Percentiles rank a stretch among this genome's conserved stretches.
These are phyloP conservation scores for Canis aureus DNA, from an alignment of 2,113 vertebrate species.

Conservation along the genomic window DNA sequence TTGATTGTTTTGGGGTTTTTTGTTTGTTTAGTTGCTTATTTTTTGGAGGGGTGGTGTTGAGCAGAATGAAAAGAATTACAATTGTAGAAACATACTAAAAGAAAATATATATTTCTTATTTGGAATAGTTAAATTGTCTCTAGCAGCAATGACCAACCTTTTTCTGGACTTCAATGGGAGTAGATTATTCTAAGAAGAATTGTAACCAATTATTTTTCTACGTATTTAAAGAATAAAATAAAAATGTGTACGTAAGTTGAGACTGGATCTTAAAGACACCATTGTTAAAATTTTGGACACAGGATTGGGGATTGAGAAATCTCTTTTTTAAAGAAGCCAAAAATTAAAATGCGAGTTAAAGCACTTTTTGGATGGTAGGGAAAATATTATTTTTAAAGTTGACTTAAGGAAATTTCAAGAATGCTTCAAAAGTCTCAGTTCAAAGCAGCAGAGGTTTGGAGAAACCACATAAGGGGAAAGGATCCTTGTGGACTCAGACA, in stretches of 20 bases:
- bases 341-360: neutral
- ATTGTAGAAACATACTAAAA: neutral
- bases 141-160: neutral
- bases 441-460: neutral
- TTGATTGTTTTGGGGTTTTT: neutral
- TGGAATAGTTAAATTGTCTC: neutral
- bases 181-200: slow-evolving; percentile 16
- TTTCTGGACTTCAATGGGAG: neutral
- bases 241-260: neutral
- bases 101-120: neutral
- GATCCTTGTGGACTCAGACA: neutral
- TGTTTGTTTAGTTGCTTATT: neutral
- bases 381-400: neutral
- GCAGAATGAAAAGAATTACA: neutral
- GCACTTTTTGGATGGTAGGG: neutral
- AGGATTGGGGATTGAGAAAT: neutral
- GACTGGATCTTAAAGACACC: neutral
- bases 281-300: neutral
- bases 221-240: neutral
- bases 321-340: neutral
- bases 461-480: neutral
- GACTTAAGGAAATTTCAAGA: neutral
- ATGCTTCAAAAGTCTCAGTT: neutral
- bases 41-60: neutral
- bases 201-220: neutral